Base-by-base conservation (phyloP, 2,113 vertebrate species). In the Gnathonemus echidnorhynchus region DNA sequence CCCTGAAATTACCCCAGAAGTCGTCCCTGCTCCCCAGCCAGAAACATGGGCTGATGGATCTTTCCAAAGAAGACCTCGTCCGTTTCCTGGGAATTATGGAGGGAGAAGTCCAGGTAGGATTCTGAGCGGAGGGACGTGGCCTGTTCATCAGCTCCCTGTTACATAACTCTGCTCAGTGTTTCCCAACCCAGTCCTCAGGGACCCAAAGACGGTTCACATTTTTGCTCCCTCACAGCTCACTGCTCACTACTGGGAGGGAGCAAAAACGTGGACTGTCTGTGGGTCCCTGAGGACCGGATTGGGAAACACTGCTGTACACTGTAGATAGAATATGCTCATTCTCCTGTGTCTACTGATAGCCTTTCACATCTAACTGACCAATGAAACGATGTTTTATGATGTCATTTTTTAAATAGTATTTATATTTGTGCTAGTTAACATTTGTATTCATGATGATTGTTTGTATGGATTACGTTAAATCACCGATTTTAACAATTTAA, bases 11-110 rank as follows among this genome's bases (percentile, higher is more conserved):
- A 77, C 94, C 95, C 90, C 90, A 95, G 91, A 97, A 96, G 90
- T 93, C 96, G 58, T 92, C 93, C 56, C 95, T 95, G 86, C 93
- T 93, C 89, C 93, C 90, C 74, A 96, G 96, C 11, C 91, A 93
- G 91, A 94, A 93, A 92, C 93, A 92, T 87, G 95, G 95, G 90
- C 91, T 97, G 89, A 94, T 97, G 95, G 97, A 99, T 88, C 93
- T 98, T 91, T 96, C 98, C 66, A 98, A 97, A 95, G 96, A 97
- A 90, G 98, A 98, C 89, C 96, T 99, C 42, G 95, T 99, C 31
- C 96, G 95, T 92, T 95, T 99, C 31, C 96, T 99, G 89, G 98
- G 98, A 56, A 96, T 99, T 93, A 99, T 99, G 98, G 98, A 99
- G 94, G 98, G 98, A 91, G 98, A 99, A 90, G 91, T 99, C 77